These are phyloP conservation scores for Pteropus alecto DNA, from an alignment of 2,113 vertebrate genomes.

Conservation along the genomic window DNA sequence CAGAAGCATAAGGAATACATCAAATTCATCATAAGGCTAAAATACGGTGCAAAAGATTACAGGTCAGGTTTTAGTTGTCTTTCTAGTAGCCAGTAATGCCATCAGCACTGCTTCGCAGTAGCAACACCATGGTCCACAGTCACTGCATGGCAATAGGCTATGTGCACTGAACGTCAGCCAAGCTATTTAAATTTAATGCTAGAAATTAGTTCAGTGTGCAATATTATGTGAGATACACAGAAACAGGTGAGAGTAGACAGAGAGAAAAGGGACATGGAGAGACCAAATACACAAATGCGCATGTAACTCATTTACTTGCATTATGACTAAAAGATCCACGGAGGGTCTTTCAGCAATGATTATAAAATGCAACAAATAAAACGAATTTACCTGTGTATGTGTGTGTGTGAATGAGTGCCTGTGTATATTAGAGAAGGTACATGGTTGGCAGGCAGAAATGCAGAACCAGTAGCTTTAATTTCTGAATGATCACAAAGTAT, in stretches of 20 bases:
- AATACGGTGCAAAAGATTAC: background rate
- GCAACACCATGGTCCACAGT: background rate
- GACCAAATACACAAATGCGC: background rate
- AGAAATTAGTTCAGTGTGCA: background rate
- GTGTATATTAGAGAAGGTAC: background rate
- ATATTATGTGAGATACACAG: background rate
- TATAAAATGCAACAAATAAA: conserved; percentile 19
- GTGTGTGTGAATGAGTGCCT: no score
- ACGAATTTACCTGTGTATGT: background rate
- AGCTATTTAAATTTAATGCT: background rate
- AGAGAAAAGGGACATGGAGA: background rate
- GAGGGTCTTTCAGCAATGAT: conserved; percentile 1
- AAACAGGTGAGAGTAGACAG: background rate
- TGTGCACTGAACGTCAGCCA: background rate
- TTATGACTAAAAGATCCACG: background rate
- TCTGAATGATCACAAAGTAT: background rate
- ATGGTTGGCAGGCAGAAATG: background rate
- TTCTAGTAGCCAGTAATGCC: background rate
- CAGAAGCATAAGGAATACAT: background rate
- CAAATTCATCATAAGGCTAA: background rate
- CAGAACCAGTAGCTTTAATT: background rate
- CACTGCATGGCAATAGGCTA: background rate
- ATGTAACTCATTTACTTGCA: background rate
- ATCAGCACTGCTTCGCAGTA: background rate
- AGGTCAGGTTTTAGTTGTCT: background rate